A percentile compares a stretch with the other conserved stretches of the same genome.
phyloP scores from a whole-genome alignment of 2,797 vertebrate genomes.

The Amblyopsis hoosieri region DNA sequence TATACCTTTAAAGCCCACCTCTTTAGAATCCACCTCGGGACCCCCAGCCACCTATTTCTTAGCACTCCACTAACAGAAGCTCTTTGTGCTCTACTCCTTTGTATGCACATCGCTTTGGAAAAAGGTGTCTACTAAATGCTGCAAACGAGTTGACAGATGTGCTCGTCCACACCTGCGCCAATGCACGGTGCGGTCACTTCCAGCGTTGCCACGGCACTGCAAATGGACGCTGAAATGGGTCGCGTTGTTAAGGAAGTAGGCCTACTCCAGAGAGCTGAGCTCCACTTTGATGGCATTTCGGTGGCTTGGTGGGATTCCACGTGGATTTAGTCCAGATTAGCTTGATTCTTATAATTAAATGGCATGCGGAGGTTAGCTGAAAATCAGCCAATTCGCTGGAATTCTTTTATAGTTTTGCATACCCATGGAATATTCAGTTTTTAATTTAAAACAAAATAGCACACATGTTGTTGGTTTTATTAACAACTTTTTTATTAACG shows the following conservation, averaged over 20 bases:
- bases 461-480: too few relatives aligned
- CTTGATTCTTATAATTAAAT: not conserved
- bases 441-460: not conserved
- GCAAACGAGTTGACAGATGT: too few relatives aligned
- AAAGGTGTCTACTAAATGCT: too few relatives aligned
- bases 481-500: too few relatives aligned
- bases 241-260: not conserved
- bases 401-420: not conserved
- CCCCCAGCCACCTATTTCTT: too few relatives aligned
- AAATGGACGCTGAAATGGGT: conserved; percentile 1
- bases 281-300: not conserved
- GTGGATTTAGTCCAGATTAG: not conserved
- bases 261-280: not conserved
- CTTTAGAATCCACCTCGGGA: too few relatives aligned
- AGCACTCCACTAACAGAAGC: too few relatives aligned
- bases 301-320: conserved; percentile 1
- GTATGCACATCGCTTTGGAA: too few relatives aligned
- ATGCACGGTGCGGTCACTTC: not conserved
- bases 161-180: conserved; percentile 34
- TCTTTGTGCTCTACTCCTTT: too few relatives aligned
- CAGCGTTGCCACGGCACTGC: not conserved
- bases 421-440: not conserved
- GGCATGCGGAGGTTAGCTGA: not conserved
- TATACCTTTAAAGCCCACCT: too few relatives aligned
- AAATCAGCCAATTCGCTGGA: too few relatives aligned